Evolutionary conservation across 2,888 invertebrate species (phyloP), one percentile per base, ranked within the genome.

Genomic region (Allygus modestus): DNA sequence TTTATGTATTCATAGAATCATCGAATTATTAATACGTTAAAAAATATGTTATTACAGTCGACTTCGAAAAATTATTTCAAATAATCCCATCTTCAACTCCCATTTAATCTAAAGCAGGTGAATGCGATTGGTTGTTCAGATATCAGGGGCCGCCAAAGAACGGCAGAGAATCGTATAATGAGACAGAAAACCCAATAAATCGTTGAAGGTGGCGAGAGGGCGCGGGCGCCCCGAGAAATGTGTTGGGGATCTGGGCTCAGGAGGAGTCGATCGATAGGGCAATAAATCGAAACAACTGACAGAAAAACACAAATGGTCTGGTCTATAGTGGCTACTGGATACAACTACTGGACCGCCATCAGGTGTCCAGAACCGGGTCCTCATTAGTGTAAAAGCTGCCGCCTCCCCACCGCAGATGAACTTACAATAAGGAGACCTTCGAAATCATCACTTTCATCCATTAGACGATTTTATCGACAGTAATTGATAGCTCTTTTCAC

Each of bases 281-380:
- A 7, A 79, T 79, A 79, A 79, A 79, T 79, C 37, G 79, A 20
- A 12, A 5, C 26, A 20, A 31, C 77, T 37, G 58, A 79, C 79
- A 79, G 58, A 79, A 79, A 79, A 79, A 79, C 77, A 79, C 79
- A 58, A 79, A 77, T 77, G 77, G 23, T 5, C 23, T 28, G 77
- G 77, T 43, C 77, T 23, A 51, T 1, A 28, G 43, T 5, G n/a
- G 79, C 79, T 79, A 79, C 79, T 79, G 79, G 79, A 54, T 28
- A 54, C 77, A 28, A 23, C 41, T 41, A 33, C n/a, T 5, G 28
- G 65, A 2, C 69, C 31, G 9, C 28, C 9, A 5, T 33, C 69
- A 69, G 31, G 69, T 69, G 69, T n/a, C n/a, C n/a, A n/a, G 26
- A 1, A n/a, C 69, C 41, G 43, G 37, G 7, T 9, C 37, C 73